A percentile compares a stretch with the other conserved stretches of the same genome.
Conservation (phyloP, 2,888 invertebrate species). For the Muschampia plurimacula region DNA sequence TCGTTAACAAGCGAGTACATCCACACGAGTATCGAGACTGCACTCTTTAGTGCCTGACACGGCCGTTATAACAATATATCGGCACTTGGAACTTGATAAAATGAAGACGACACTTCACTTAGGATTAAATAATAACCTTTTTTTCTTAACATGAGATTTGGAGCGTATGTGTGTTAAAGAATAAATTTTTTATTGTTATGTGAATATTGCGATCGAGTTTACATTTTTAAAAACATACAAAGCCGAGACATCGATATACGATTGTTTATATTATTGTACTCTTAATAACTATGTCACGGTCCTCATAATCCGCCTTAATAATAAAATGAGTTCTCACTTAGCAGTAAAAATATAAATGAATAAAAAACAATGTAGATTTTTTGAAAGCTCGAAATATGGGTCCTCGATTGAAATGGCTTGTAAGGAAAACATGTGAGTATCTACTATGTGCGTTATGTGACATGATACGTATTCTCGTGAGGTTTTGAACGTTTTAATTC, state of each 20-base stretch:
- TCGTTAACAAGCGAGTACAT: constrained; percentile 84
- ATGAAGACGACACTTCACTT: constrained; percentile 82
- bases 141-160: constrained; percentile 56
- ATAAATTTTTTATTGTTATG: constrained; percentile 77
- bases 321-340: constrained; percentile 48
- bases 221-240: constrained; percentile 60
- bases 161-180: constrained; percentile 60
- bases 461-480: neutral
- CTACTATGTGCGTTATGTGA: neutral
- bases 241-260: constrained; percentile 60
- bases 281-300: constrained; percentile 71
- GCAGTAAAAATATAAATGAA: constrained; percentile 42
- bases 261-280: constrained; percentile 66
- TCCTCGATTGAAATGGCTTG: neutral
- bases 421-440: neutral
- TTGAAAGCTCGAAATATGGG: constrained; percentile 9
- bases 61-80: constrained; percentile 83
- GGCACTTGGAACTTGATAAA: constrained; percentile 81
- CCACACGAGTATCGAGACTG: constrained; percentile 79
- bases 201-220: constrained; percentile 61
- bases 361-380: constrained; percentile 35
- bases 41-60: constrained; percentile 78
- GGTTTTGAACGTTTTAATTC: neutral
- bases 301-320: constrained; percentile 50
- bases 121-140: constrained; percentile 80